A percentile compares a stretch with the other conserved stretches of the same genome.
These are phyloP conservation scores for Morinoia aosen DNA, from an alignment of 2,888 invertebrate species.

Conservation along the genomic window DNA sequence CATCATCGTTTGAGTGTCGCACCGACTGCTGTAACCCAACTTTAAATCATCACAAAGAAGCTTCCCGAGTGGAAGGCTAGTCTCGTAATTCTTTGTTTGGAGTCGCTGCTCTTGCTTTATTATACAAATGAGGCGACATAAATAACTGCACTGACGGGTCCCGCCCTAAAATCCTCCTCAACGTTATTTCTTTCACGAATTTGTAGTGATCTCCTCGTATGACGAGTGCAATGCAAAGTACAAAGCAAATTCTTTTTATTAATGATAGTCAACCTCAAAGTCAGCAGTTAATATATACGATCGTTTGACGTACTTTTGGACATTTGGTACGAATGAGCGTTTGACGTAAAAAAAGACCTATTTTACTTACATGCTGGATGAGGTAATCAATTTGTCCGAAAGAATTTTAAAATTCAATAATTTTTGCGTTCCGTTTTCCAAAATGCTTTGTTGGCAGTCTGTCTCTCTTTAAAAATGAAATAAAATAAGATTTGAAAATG, in stretches of 20 bases:
- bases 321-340: no score
- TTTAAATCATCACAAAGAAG: constrained; percentile 34
- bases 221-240: not conserved
- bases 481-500: no score
- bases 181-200: not conserved
- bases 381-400: not conserved
- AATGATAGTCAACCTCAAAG: not conserved
- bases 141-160: constrained; percentile 2
- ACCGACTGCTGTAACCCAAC: not conserved
- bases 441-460: no score
- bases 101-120: constrained; percentile 22
- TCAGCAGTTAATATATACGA: not conserved
- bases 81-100: constrained; percentile 43
- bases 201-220: not conserved
- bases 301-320: not conserved
- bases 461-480: no score
- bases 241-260: not conserved
- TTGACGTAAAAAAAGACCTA: not conserved
- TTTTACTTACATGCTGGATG: not conserved
- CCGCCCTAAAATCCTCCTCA: not conserved
- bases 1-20: constrained; percentile 20
- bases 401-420: not conserved
- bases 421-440: not conserved
- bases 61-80: constrained; percentile 20
- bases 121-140: constrained; percentile 40